Base-by-base conservation (phyloP, 2,797 vertebrate species). In the Synanceia verrucosa region DNA sequence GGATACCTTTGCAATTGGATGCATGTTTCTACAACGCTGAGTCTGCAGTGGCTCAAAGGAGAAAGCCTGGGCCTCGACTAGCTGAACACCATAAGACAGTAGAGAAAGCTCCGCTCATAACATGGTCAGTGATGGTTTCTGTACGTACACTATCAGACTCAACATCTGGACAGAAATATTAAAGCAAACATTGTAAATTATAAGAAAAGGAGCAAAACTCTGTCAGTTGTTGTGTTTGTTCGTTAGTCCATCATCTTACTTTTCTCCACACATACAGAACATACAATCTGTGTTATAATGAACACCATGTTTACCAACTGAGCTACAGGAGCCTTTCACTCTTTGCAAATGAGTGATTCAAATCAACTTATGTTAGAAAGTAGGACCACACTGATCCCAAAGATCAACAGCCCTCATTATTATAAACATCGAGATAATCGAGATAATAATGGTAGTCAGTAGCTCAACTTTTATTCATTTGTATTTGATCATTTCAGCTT, bases 11-110 rank as follows among this genome's bases (percentile, higher is more conserved):
- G 23, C n/a, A 48, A 73, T 48, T 34, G 19, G 4, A 59, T 60
- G 33, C 65, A 50, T 63, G 73, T 78, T 73, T 26, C 39, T 59
- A 36, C 63, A 67, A 4, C 23, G 21, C 2, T 46, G 29, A 66
- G 29, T 51, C 58, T 73, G 55, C 7, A 39, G 50, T 16, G 23
- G 33, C 39, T 51, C 37, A 23, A 4, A 19, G 7, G 1, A 59
- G 33, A 14, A 10, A 11, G 1, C n/a, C 23, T 26, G 9, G 4
- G 43, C 47, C 36, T 64, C 16, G 31, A 48, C 55, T 51, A 24
- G 57, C 37, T 56, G 36, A 59, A 18, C 18, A 13, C 26, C 18
- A 1, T 56, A 4, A 48, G 3, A 33, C 10, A 52, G 43, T 0
- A 12, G 33, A 19, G 53, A 58, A 7, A 39, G n/a, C n/a, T 31